Evolutionary conservation across 2,797 vertebrate species (phyloP), one percentile per base, ranked within the genome.

Genomic region (Melanotaenia pygmaea): DNA sequence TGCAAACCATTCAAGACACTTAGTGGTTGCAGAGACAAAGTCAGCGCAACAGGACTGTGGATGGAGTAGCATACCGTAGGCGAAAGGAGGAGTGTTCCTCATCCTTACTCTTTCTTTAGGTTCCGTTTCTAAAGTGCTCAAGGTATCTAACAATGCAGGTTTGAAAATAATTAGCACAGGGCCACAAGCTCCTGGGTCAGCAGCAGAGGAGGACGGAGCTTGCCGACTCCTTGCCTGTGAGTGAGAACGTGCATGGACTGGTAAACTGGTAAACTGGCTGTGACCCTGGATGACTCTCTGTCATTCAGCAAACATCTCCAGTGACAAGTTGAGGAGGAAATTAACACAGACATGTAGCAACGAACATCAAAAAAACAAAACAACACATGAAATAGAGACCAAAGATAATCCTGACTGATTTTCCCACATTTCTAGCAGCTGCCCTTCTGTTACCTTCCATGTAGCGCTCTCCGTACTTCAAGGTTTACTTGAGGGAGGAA

Each of bases 251-350:
- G 87, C 2, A 9, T 0, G 51, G 86, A 90, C 83, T 90, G 69
- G 71, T 77, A 86, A 90, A 70, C 7, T 6, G 70, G 47, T 74
- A 74, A 77, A 70, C 80, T 72, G 70, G 51, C 63, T 59, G 68
- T 84, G 81, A 90, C 86, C 84, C 79, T 18, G 74, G 28, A 72
- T 79, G 75, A 86, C 28, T 30, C 88, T 83, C 79, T 54, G 53
- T 51, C 71, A 73, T 59, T 16, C 67, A 72, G 65, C 14, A 22
- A 59, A 62, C 70, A 53, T 60, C 64, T 45, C 43, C 43, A 40
- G 13, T 4, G 28, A 58, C 62, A 35, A 56, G 60, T 40, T 43
- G 64, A 4, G 54, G 34, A 72, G 58, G 34, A 76, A 70, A 70
- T 62, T 58, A 81, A 60, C 35, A 32, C 26, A 0, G 38, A 83